phyloP scores from a whole-genome alignment of 2,113 vertebrate genomes.

The Sprattus sprattus region DNA sequence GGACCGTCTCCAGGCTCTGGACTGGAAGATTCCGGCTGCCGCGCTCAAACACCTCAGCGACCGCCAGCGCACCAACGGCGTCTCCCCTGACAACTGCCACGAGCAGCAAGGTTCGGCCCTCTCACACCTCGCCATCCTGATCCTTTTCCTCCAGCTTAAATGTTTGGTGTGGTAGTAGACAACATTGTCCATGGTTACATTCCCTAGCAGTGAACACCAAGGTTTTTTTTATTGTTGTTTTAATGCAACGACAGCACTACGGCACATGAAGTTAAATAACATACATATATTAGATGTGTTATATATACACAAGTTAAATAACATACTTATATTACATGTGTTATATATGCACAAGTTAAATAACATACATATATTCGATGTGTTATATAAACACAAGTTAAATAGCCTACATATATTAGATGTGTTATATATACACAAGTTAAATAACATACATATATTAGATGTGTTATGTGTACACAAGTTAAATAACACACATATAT shows the following conservation, averaged over 20 bases:
- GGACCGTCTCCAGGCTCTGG: slow-evolving; percentile 79
- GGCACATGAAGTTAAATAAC: not conserved
- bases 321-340: too few species aligned
- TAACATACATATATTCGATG: too few species aligned
- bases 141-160: not conserved
- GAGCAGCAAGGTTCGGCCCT: not conserved
- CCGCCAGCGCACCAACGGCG: slow-evolving; percentile 79
- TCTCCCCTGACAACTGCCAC: not conserved
- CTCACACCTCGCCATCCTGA: not conserved
- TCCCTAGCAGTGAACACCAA: not conserved
- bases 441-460: too few species aligned
- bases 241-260: not conserved
- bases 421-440: too few species aligned
- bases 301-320: too few species aligned
- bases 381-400: too few species aligned
- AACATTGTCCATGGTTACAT: not conserved
- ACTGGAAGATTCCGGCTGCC: slow-evolving; percentile 80
- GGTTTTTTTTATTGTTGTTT: not conserved
- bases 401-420: too few species aligned
- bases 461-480: too few species aligned
- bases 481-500: too few species aligned
- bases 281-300: too few species aligned
- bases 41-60: slow-evolving; percentile 80
- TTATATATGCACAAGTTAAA: too few species aligned
- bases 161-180: not conserved